phyloP scores from a whole-genome alignment of 2,888 invertebrate species.

The Ischnus inquisitorius region DNA sequence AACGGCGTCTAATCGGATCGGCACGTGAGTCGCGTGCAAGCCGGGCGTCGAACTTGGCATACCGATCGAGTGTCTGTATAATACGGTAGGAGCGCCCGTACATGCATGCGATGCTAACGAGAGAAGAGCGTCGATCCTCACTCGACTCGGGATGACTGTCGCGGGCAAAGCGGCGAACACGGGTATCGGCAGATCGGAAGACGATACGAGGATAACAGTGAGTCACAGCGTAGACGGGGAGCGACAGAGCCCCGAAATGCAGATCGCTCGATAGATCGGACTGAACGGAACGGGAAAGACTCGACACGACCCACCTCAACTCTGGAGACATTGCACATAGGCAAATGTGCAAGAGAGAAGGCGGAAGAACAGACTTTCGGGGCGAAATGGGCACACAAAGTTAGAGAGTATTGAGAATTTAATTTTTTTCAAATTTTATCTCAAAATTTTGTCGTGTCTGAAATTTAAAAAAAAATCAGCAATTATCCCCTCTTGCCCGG shows the following conservation, averaged over 20 bases:
- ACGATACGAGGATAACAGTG: slow-evolving; percentile 44
- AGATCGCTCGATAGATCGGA: slow-evolving; percentile 18
- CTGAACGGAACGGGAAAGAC: background rate
- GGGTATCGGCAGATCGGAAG: slow-evolving; percentile 49
- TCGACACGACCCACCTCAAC: background rate
- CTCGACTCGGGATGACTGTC: slow-evolving; percentile 53
- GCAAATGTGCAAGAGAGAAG: too few relatives aligned
- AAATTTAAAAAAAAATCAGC: too few relatives aligned
- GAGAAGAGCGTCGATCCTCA: slow-evolving; percentile 38
- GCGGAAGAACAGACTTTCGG: background rate
- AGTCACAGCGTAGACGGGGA: slow-evolving; percentile 41
- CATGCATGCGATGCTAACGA: background rate
- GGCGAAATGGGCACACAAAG: background rate
- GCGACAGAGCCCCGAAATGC: slow-evolving; percentile 45
- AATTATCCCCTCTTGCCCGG: too few relatives aligned
- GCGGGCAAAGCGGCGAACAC: slow-evolving; percentile 27
- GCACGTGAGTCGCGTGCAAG: slow-evolving; percentile 62
- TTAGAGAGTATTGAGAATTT: too few relatives aligned
- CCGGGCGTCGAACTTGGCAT: slow-evolving; percentile 66
- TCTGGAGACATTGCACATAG: background rate
- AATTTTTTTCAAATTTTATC: too few relatives aligned
- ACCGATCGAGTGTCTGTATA: slow-evolving; percentile 50
- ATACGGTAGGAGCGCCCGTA: background rate
- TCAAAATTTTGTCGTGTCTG: too few relatives aligned
- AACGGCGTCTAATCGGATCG: slow-evolving; percentile 60